Evolutionary conservation across 2,113 vertebrate genomes (phyloP).

Genomic region (Pan troglodytes): NHGRI_mPanTro3-v2.1_pri NC_072416.2:53053001-53053500

Average conservation of each 20-base stretch:
- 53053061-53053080: background rate
- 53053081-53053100: too few relatives aligned
- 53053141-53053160: accelerated
- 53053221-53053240: background rate
- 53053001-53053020: background rate
- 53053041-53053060: accelerated
- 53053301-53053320: background rate
- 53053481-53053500: background rate
- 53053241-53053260: background rate
- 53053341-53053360: background rate
- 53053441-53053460: too few relatives aligned
- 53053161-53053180: too few relatives aligned
- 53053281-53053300: background rate
- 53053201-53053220: background rate
- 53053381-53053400: background rate
- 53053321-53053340: background rate
- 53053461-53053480: background rate
- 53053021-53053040: background rate
- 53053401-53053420: accelerated
- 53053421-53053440: accelerated
- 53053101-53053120: background rate
- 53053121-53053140: background rate
- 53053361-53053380: background rate
- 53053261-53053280: background rate
- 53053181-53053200: background rate